phyloP scores from a whole-genome alignment of 1,140 invertebrate species.

The Musca domestica region DNA sequence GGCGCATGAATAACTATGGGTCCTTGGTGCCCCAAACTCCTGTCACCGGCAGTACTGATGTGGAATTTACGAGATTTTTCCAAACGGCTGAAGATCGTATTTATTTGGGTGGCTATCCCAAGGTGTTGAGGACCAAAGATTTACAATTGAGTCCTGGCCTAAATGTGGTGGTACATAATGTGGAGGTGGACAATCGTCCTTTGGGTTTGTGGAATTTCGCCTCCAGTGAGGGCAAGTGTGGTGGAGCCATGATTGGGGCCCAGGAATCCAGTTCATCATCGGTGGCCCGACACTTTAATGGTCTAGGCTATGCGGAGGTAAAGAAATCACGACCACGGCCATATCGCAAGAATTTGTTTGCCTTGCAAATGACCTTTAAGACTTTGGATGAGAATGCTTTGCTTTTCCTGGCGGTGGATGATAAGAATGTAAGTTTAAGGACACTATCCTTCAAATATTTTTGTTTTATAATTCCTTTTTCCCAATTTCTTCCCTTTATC shows the following conservation, averaged over 20 bases:
- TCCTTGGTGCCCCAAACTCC: slow-evolving; percentile 32
- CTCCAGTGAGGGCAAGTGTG: slow-evolving; percentile 64
- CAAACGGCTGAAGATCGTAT: slow-evolving; percentile 55
- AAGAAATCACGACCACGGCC: slow-evolving; percentile 61
- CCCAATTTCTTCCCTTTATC: too few relatives aligned
- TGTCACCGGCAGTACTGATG: slow-evolving; percentile 39
- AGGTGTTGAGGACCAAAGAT: slow-evolving; percentile 53
- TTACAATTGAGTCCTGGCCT: slow-evolving; percentile 57
- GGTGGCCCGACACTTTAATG: slow-evolving; percentile 63
- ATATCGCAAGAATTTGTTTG: slow-evolving; percentile 72
- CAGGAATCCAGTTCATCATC: slow-evolving; percentile 42
- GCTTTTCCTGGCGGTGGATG: slow-evolving; percentile 78
- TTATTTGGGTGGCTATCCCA: slow-evolving; percentile 61
- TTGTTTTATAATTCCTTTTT: not conserved
- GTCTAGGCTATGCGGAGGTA: slow-evolving; percentile 74
- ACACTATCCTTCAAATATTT: slow-evolving; percentile 14
- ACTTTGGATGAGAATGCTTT: slow-evolving; percentile 87
- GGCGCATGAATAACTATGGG: slow-evolving; percentile 50
- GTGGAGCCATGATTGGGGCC: slow-evolving; percentile 48
- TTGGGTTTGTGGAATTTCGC: slow-evolving; percentile 88
- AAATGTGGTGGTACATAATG: slow-evolving; percentile 74
- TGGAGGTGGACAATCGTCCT: slow-evolving; percentile 72
- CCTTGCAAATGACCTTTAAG: slow-evolving; percentile 76
- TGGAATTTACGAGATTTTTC: slow-evolving; percentile 46
- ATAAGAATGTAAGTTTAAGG: slow-evolving; percentile 58